A percentile compares a stretch with the other conserved stretches of the same genome.
Conservation (phyloP, 2,797 vertebrate genomes). For the Brachyrhaphis roseni region DNA sequence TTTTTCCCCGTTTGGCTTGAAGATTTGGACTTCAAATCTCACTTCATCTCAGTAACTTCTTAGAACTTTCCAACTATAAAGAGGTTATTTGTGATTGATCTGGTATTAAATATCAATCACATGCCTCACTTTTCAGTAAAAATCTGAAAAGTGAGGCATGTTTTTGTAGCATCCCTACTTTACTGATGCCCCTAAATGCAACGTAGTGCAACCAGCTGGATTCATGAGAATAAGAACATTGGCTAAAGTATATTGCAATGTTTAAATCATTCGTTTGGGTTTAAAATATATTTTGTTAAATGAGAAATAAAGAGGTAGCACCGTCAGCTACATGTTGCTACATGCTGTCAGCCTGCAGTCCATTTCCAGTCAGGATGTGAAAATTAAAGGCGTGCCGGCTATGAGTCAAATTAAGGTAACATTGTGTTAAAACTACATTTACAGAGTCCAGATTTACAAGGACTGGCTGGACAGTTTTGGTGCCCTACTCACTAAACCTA, state of each 20-base stretch:
- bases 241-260: background rate
- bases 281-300: background rate
- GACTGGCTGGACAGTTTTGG: no score
- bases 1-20: constrained; percentile 47
- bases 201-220: background rate
- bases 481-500: no score
- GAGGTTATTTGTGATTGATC: background rate
- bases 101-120: background rate
- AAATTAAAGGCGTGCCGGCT: background rate
- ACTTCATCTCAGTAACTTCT: constrained; percentile 33
- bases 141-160: background rate
- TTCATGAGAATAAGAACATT: background rate
- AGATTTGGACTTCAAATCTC: constrained; percentile 25
- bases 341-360: background rate
- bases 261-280: background rate
- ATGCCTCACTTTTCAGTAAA: background rate
- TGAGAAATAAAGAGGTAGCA: background rate
- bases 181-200: background rate
- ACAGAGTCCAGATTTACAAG: no score
- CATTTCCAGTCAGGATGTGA: background rate
- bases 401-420: background rate
- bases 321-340: background rate
- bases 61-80: constrained; percentile 1
- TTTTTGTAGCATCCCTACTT: background rate
- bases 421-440: background rate